Evolutionary conservation across 64 coral and sea anemone genomes (phyloP), one percentile per base, ranked within the genome.

Genomic region (Catalaphyllia jardinei): DNA sequence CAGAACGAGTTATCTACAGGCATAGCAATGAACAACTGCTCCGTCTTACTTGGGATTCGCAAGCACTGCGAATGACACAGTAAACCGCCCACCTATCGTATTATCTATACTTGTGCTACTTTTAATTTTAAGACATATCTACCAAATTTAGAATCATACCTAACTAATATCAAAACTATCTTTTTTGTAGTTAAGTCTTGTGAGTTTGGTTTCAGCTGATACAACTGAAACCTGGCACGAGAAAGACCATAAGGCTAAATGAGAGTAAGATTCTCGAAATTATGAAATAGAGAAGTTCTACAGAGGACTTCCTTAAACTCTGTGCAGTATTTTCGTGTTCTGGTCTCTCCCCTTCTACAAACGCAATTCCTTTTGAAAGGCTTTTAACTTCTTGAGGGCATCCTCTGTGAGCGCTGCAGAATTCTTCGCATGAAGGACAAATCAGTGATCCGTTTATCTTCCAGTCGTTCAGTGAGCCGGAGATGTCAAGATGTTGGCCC

Each of bases 351-450:
- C 57, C 10, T 72, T 74, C 67, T 63, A 42, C 64, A 71, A 27
- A 83, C 16, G 39, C 67, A 35, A 82, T 73, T 22, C 42, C 52
- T 27, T n/a, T 65, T 10, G 75, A 75, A 78, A 64, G 31, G 52
- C 71, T 91, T 22, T 35, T 63, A 67, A 86, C 24, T 49, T 91
- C 67, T 7, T 89, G 52, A 54, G 91, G 92, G 29, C 95, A 97
- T 15, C 95, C 62, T 72, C 50, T 88, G 27, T 71, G 80, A 38
- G 62, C 79, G 33, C 95, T 92, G 79, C 97, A 99, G 74, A 83
- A 99, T 29, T 93, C 83, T 16, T 81, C 73, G 62, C 91, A 99
- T 4, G 75, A 75, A 2, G 97, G 97, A 86, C 97, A 99, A 19
- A 92, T 65, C 67, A 99, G 73, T 62, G 97, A 91, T 1, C 97